Conservation (phyloP, 1,140 invertebrate species). For the Drosophila insularis region DNA sequence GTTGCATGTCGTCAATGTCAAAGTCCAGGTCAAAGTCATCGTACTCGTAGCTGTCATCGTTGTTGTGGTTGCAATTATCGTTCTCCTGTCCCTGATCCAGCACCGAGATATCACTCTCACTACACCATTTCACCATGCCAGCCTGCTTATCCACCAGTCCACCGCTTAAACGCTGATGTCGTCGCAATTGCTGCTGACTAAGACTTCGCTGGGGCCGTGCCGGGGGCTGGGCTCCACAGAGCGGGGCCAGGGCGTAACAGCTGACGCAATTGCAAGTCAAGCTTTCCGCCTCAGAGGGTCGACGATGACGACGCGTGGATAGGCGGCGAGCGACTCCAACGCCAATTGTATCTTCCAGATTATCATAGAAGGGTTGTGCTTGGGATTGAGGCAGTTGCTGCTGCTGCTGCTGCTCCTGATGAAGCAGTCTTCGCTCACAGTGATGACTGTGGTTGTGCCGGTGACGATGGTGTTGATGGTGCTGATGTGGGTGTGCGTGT, state of each 20-base stretch:
- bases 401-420: slow-evolving; percentile 22
- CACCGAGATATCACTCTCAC: slow-evolving; percentile 78
- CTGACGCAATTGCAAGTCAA: slow-evolving; percentile 73
- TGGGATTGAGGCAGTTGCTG: slow-evolving; percentile 32
- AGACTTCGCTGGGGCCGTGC: slow-evolving; percentile 70
- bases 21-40: slow-evolving; percentile 66
- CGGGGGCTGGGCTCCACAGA: slow-evolving; percentile 67
- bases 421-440: slow-evolving; percentile 37
- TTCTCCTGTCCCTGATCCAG: slow-evolving; percentile 65
- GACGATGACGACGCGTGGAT: slow-evolving; percentile 47
- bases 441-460: slow-evolving; percentile 31
- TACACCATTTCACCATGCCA: slow-evolving; percentile 76
- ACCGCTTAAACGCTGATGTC: slow-evolving; percentile 72
- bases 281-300: slow-evolving; percentile 19
- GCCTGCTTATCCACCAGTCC: slow-evolving; percentile 43
- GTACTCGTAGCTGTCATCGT: slow-evolving; percentile 69
- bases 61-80: slow-evolving; percentile 26
- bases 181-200: slow-evolving; percentile 74
- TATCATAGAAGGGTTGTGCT: slow-evolving; percentile 54
- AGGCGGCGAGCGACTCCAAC: slow-evolving; percentile 50
- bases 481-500: slow-evolving; percentile 47
- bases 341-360: slow-evolving; percentile 58
- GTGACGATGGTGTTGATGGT: slow-evolving; percentile 33
- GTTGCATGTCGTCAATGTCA: slow-evolving; percentile 34
- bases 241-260: slow-evolving; percentile 74